These are phyloP conservation scores for Thera britannica DNA, from an alignment of 2,888 invertebrate species.

Conservation along the genomic window DNA sequence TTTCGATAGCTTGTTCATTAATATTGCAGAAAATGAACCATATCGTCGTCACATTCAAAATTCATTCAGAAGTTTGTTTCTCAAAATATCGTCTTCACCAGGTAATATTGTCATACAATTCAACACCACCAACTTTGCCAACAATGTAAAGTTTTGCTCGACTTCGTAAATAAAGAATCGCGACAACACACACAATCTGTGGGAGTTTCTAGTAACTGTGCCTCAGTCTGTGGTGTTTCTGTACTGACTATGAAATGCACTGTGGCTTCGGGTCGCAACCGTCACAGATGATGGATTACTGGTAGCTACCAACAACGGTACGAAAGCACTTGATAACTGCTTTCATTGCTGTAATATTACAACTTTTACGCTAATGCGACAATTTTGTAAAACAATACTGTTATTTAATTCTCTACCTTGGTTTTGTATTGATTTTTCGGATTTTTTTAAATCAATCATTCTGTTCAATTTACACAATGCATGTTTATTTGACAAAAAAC, in stretches of 20 bases:
- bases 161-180: neutral
- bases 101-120: slow-evolving; percentile 1
- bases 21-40: neutral
- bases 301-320: slow-evolving; percentile 33
- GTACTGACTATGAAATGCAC: neutral
- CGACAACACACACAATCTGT: slow-evolving; percentile 5
- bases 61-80: slow-evolving; percentile 6
- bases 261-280: slow-evolving; percentile 41
- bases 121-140: slow-evolving; percentile 2
- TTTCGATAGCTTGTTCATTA: neutral
- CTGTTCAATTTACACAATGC: too few species aligned
- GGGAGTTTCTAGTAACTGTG: neutral
- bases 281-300: slow-evolving; percentile 56
- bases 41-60: slow-evolving; percentile 2
- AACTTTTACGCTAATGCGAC: slow-evolving; percentile 27
- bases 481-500: too few species aligned
- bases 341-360: slow-evolving; percentile 46
- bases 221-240: slow-evolving; percentile 1
- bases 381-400: neutral
- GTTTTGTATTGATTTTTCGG: too few species aligned
- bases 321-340: slow-evolving; percentile 41
- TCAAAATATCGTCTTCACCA: neutral
- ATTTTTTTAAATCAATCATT: too few species aligned
- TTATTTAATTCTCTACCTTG: neutral
- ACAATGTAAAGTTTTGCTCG: slow-evolving; percentile 5